Conservation (phyloP, 2,888 invertebrate species). For the Drosophila anceps region DNA sequence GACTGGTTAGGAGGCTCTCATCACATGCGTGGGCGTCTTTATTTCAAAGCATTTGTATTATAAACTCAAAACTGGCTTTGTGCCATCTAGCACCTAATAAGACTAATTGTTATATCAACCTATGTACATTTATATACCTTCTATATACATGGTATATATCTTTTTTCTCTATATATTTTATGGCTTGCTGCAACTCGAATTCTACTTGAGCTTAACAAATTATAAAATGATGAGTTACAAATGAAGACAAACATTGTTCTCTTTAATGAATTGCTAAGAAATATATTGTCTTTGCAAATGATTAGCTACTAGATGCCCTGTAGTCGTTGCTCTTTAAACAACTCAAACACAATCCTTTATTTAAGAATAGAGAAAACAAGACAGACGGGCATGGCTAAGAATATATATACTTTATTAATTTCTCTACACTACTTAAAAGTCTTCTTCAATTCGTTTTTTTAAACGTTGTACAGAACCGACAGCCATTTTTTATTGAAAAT, state of each 20-base stretch:
- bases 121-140: background rate
- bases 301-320: background rate
- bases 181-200: background rate
- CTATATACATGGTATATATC: background rate
- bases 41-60: constrained; percentile 33
- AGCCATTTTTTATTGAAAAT: too few species aligned
- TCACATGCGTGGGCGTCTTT: constrained; percentile 54
- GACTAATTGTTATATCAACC: constrained; percentile 8
- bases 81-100: constrained; percentile 8
- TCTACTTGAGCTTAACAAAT: background rate
- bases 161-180: background rate
- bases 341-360: background rate
- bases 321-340: background rate
- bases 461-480: too few species aligned
- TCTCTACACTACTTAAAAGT: too few species aligned
- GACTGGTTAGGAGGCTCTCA: constrained; percentile 32
- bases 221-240: constrained; percentile 1
- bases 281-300: background rate
- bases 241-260: background rate
- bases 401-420: too few species aligned
- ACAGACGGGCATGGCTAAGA: too few species aligned
- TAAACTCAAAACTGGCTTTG: constrained; percentile 19
- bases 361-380: background rate
- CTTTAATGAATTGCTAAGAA: background rate
- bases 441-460: too few species aligned